Percentiles rank a stretch among this genome's conserved stretches.
These are phyloP conservation scores for Nasua narica DNA, from an alignment of 2,797 vertebrate genomes.

Conservation along the genomic window DNA sequence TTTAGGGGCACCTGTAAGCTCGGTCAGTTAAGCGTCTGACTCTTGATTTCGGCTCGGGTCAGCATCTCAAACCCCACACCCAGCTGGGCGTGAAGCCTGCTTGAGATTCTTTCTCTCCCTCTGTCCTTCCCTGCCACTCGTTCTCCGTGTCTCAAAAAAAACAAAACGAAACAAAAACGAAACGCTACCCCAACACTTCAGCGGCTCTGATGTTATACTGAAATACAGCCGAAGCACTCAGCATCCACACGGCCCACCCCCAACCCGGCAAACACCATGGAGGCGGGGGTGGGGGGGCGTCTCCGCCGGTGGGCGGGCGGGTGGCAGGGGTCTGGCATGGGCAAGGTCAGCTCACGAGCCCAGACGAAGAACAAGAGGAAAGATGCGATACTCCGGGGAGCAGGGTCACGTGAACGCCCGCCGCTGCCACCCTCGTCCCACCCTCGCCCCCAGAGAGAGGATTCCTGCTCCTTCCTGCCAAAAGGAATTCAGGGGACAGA, in stretches of 20 bases:
- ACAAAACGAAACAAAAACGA: not conserved
- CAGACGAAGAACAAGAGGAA: not conserved
- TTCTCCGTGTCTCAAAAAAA: not conserved
- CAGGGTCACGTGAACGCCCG: not conserved
- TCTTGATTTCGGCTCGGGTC: not conserved
- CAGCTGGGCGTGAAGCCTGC: not conserved
- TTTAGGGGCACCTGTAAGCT: not conserved
- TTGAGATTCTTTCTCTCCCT: not conserved
- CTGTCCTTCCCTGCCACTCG: not conserved
- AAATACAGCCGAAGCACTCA: not conserved
- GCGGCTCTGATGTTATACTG: not conserved
- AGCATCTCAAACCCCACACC: not conserved
- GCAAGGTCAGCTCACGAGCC: not conserved
- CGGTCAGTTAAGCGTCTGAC: not conserved
- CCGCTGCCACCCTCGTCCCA: not conserved
- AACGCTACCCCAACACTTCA: not conserved
- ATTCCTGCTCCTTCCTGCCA: not conserved
- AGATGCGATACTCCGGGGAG: not conserved
- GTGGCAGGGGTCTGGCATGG: not conserved
- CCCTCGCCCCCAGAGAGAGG: not conserved
- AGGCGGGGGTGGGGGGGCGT: not conserved
- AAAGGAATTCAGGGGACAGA: not conserved
- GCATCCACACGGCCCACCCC: not conserved
- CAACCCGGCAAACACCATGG: not conserved
- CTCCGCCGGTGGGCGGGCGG: fast-evolving